Evolutionary conservation across 1,140 invertebrate genomes (phyloP).

Genomic region (Elymnias hypermnestra): DNA sequence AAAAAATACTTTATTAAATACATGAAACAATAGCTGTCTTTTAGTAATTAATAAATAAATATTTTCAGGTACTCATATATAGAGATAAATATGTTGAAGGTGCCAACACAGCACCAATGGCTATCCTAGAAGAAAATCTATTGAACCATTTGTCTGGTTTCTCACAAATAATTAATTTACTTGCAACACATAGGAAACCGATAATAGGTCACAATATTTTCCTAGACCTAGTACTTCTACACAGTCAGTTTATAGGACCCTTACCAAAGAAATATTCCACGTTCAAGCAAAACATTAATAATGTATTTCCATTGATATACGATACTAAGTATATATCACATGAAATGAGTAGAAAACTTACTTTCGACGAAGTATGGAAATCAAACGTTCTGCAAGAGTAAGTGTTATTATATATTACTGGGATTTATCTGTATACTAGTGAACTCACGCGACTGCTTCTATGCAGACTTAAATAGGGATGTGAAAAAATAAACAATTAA

Average conservation of each 20-base stretch:
- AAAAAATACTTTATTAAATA: too few species aligned
- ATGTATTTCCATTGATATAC: constrained; percentile 81
- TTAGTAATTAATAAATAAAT: too few species aligned
- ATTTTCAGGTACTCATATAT: constrained; percentile 68
- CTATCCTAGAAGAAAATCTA: constrained; percentile 65
- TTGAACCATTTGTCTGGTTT: constrained; percentile 80
- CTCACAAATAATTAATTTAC: constrained; percentile 79
- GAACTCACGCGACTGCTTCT: too few species aligned
- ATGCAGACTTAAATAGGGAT: too few species aligned
- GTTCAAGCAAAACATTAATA: constrained; percentile 81
- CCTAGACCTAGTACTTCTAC: constrained; percentile 82
- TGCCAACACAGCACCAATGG: constrained; percentile 48
- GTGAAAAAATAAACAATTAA: too few species aligned
- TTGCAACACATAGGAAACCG: constrained; percentile 79
- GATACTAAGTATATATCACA: constrained; percentile 85
- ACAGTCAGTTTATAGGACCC: constrained; percentile 83
- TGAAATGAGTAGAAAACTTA: constrained; percentile 67
- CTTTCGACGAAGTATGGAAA: constrained; percentile 74
- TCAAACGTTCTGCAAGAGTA: constrained; percentile 71
- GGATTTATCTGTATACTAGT: too few species aligned
- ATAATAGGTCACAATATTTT: constrained; percentile 86
- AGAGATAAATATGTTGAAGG: constrained; percentile 62
- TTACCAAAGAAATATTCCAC: constrained; percentile 80
- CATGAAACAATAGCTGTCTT: too few species aligned
- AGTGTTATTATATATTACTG: constrained; percentile 18